phyloP scores from a whole-genome alignment of 2,888 invertebrate genomes.

The Chirona hameri region DNA sequence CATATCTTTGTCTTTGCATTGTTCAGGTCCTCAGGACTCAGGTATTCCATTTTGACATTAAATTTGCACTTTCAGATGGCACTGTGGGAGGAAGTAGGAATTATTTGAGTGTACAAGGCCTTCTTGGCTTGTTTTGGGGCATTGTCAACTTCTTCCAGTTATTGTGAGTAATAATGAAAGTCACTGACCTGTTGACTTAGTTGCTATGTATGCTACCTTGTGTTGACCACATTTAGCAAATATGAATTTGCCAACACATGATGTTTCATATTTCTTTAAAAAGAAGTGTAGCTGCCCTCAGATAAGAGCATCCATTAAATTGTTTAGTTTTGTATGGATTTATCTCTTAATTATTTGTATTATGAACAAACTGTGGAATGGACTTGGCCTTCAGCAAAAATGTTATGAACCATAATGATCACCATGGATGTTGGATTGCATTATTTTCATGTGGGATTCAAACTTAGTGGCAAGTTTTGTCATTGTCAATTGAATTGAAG shows the following conservation, averaged over 20 bases:
- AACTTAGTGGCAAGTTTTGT: neutral
- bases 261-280: too few relatives aligned
- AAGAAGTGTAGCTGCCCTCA: too few relatives aligned
- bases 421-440: neutral
- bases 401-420: neutral
- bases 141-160: conserved; percentile 8
- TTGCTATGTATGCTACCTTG: neutral
- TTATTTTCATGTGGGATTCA: neutral
- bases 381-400: too few relatives aligned
- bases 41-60: neutral
- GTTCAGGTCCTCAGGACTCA: neutral
- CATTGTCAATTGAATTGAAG: too few relatives aligned
- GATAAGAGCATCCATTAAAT: too few relatives aligned
- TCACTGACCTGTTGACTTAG: too few relatives aligned
- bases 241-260: neutral
- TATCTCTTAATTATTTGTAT: neutral
- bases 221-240: neutral
- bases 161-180: conserved; percentile 9
- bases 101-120: neutral
- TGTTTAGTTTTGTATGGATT: too few relatives aligned
- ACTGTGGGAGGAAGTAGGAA: neutral
- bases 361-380: neutral
- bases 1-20: neutral
- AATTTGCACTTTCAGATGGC: neutral
- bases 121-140: neutral